phyloP scores from a whole-genome alignment of 2,113 vertebrate genomes.

The Nymphicus hollandicus region DNA sequence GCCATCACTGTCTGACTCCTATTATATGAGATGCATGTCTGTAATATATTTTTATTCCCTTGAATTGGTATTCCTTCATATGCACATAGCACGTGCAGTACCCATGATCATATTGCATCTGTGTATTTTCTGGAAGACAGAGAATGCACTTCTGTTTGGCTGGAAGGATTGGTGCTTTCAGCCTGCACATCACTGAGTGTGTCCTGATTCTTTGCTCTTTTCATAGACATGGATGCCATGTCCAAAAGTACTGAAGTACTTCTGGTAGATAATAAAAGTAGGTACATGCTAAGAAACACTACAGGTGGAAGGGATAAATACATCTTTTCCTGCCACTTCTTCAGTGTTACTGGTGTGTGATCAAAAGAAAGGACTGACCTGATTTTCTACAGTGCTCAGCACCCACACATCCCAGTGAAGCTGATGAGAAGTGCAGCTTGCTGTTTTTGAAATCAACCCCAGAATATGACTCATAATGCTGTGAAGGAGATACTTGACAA shows the following conservation, averaged over 20 bases:
- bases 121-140: neutral
- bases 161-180: neutral
- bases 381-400: conserved; percentile 31
- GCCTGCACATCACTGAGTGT: neutral
- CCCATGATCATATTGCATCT: neutral
- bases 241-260: neutral
- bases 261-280: neutral
- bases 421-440: conserved; percentile 41
- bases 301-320: neutral
- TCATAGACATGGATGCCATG: neutral
- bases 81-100: neutral
- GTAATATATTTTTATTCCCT: neutral
- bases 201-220: neutral
- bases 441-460: conserved; percentile 46
- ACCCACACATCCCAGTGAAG: conserved; percentile 42
- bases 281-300: neutral
- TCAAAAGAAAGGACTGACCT: conserved; percentile 56
- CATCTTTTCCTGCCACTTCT: neutral
- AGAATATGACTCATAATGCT: conserved; percentile 43
- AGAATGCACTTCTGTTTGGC: neutral
- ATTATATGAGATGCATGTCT: neutral
- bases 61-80: neutral
- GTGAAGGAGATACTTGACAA: conserved; percentile 24
- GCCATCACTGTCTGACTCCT: neutral
- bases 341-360: neutral